phyloP scores from a whole-genome alignment of 2,797 vertebrate genomes.

The Squalus acanthias region DNA sequence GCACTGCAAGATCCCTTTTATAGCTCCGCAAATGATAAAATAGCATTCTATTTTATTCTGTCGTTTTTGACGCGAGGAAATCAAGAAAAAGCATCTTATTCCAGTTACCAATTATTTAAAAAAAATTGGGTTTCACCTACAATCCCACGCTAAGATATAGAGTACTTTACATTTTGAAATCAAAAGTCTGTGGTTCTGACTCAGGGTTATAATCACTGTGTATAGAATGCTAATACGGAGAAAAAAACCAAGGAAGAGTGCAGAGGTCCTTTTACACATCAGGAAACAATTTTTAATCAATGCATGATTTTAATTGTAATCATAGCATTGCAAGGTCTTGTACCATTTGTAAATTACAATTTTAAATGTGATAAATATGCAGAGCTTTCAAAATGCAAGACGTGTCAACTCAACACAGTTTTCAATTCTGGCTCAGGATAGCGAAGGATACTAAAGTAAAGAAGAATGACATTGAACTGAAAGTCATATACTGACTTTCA shows the following conservation, averaged over 20 bases:
- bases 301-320: slow-evolving; percentile 37
- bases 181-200: neutral
- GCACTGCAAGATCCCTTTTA: neutral
- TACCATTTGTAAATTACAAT: slow-evolving; percentile 28
- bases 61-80: neutral
- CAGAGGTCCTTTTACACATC: neutral
- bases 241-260: neutral
- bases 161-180: neutral
- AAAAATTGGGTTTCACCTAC: neutral
- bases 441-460: neutral
- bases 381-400: slow-evolving; percentile 1
- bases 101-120: neutral
- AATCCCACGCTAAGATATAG: neutral
- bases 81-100: neutral
- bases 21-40: neutral
- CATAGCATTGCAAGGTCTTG: slow-evolving; percentile 11
- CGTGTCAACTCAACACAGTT: neutral
- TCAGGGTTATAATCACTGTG: neutral
- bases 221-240: neutral
- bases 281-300: slow-evolving; percentile 27
- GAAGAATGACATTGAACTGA: slow-evolving; percentile 1
- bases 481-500: neutral
- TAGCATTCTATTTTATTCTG: neutral
- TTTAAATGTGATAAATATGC: slow-evolving; percentile 23
- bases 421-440: neutral